Evolutionary conservation across 2,888 invertebrate genomes (phyloP).

Genomic region (Ormyrus pomaceus): DNA sequence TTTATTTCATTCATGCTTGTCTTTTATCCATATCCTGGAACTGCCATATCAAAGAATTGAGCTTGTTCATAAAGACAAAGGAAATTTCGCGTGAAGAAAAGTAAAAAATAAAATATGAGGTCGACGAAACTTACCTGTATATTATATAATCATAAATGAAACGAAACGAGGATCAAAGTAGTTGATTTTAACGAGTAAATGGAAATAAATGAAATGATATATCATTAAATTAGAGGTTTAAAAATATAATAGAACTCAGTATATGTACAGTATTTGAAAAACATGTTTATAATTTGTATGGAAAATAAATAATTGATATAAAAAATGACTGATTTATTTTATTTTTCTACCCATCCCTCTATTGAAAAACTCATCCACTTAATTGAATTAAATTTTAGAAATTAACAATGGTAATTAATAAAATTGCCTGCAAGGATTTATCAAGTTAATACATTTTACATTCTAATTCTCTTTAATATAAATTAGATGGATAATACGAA

Average conservation of each 20-base stretch:
- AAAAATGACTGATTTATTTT: constrained; percentile 60
- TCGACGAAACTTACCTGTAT: constrained; percentile 71
- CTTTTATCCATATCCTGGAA: constrained; percentile 81
- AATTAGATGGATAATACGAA: too few species aligned
- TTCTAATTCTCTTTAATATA: too few species aligned
- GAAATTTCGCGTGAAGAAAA: constrained; percentile 63
- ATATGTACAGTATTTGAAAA: constrained; percentile 88
- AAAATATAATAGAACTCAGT: constrained; percentile 76
- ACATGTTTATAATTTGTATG: constrained; percentile 91
- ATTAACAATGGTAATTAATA: too few species aligned
- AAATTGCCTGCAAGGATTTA: too few species aligned
- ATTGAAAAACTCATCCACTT: too few species aligned
- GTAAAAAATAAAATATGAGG: constrained; percentile 62
- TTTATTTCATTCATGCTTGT: constrained; percentile 60
- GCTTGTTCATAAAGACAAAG: constrained; percentile 73
- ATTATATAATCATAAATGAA: constrained; percentile 73
- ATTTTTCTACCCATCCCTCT: background rate
- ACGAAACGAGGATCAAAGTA: constrained; percentile 75
- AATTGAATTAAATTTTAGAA: too few species aligned
- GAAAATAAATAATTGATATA: constrained; percentile 78
- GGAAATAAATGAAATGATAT: constrained; percentile 76
- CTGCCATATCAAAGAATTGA: constrained; percentile 81
- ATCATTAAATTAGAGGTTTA: constrained; percentile 76
- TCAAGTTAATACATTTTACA: too few species aligned
- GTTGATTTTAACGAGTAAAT: constrained; percentile 74